Evolutionary conservation across 2,797 vertebrate species (phyloP), one percentile per base, ranked within the genome.

Genomic region (Sparidentex hasta): DNA sequence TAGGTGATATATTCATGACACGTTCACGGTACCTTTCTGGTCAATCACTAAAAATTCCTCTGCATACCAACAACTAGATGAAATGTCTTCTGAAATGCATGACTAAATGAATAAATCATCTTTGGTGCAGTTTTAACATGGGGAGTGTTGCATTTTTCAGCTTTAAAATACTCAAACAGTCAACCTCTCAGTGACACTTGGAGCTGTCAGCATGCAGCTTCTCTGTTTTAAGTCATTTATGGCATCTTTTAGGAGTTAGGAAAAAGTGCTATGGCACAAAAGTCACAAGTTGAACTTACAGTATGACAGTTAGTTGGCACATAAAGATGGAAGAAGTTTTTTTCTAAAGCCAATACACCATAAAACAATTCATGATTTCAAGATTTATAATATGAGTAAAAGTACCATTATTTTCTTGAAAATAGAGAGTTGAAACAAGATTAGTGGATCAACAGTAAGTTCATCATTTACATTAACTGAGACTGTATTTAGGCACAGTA

Each of bases 21-120:
- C 56, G 43, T 78, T 71, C 43, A 47, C 17, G 73, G 71, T 56
- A 76, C 38, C 62, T 78, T 61, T 29, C 47, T 6, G n/a, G 44
- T 84, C 65, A 61, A 54, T 69, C 65, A 71, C 59, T 66, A 33
- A 54, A 71, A 59, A 76, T 54, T 71, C 58, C 65, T 20, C 58
- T 62, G 50, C 41, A 67, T 55, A 29, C 62, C 29, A 75, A 72
- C 25, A 78, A 27, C 27, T 33, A 63, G 3, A 67, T 44, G 18
- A 63, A 85, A 78, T 17, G 29, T 68, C 52, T 50, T 67, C 41
- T 61, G 52, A 63, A 55, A 65, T 18, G 17, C 21, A 14, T 63
- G 25, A 17, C 2, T 38, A 1, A 23, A 70, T 80, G 23, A 87
- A 78, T 80, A 80, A 86, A 81, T 76, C 47, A 75, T 69, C 62